Evolutionary conservation across 2,888 invertebrate species (phyloP).

Genomic region (Apotomis betuletana): DNA sequence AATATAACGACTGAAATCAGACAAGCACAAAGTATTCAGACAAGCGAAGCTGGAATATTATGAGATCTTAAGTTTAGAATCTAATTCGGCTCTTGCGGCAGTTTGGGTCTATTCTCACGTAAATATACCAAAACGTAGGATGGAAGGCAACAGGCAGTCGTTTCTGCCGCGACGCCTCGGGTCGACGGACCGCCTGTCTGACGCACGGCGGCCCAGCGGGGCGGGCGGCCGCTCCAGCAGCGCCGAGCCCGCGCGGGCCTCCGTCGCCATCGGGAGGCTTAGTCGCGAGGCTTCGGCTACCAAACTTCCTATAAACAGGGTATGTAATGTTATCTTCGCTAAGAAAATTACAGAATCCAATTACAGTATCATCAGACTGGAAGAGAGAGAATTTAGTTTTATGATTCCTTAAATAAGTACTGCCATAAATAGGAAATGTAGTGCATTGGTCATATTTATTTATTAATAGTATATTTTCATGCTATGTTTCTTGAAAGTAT

Average conservation of each 20-base stretch:
- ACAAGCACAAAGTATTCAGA: constrained; percentile 20
- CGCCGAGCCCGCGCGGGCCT: constrained; percentile 67
- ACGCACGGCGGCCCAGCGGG: constrained; percentile 65
- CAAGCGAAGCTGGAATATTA: not conserved
- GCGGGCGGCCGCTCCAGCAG: constrained; percentile 69
- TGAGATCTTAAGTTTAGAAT: not conserved
- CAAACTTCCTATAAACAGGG: constrained; percentile 64
- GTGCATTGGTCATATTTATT: too few relatives aligned
- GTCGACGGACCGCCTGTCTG: constrained; percentile 72
- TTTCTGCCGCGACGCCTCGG: constrained; percentile 67
- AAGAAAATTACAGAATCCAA: too few relatives aligned
- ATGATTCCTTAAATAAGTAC: too few relatives aligned
- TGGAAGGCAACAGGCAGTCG: constrained; percentile 66
- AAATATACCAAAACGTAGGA: not conserved
- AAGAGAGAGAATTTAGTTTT: too few relatives aligned
- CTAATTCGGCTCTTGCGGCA: not conserved
- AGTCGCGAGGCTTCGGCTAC: constrained; percentile 73
- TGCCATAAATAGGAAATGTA: too few relatives aligned
- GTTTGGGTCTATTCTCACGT: not conserved
- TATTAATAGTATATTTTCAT: too few relatives aligned
- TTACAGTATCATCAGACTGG: too few relatives aligned
- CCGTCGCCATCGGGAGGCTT: constrained; percentile 58
- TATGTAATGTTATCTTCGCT: constrained; percentile 46
- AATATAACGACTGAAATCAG: constrained; percentile 8
- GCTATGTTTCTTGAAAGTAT: too few relatives aligned